Base-by-base conservation (phyloP, 2,797 vertebrate genomes). In the Peromyscus nudipes region DNA sequence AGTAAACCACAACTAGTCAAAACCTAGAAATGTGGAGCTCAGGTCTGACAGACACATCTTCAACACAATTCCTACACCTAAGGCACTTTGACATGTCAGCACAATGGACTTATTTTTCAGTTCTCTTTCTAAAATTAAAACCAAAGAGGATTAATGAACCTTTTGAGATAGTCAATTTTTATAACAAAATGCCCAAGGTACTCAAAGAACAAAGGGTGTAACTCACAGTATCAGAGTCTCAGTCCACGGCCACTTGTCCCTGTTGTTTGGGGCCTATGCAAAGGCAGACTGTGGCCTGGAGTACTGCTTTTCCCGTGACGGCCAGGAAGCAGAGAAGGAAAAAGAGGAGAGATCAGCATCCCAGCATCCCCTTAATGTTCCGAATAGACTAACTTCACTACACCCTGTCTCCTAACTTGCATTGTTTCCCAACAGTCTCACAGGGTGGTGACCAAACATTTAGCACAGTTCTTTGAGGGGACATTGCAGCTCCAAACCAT, bases 101-200 rank as follows among this genome's bases (percentile, higher is more conserved):
- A 46, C 90, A 69, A 64, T 14, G 52, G 40, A 40, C 4, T 81
- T 34, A 17, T 43, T 37, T 40, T 89, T 52, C n/a, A 40, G 55
- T 92, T 94, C 27, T 4, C 91, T 82, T 89, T 86, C 64, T 83
- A 76, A 91, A 95, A 89, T 27, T 7, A 46, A 80, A 89, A n/a
- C 69, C 85, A 95, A 90, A 87, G 46, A 82, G 46, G 31, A 6
- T 67, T 77, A 52, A 80, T 49, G 25, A 69, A 43, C 29, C 57
- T 64, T 52, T 90, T 49, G 43, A 65, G 23, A 19, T n/a, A 52
- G 60, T 23, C 12, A 37, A 4, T 23, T 60, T 75, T 65, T 76
- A 31, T 89, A 43, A 76, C 37, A 76, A 75, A 89, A 46, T 46
- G 29, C 12, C 2, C 16, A 13, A 62, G 55, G 52, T 52, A 40